These are phyloP conservation scores for Heliconius congener DNA, from an alignment of 1,140 invertebrate species.

Conservation along the genomic window DNA sequence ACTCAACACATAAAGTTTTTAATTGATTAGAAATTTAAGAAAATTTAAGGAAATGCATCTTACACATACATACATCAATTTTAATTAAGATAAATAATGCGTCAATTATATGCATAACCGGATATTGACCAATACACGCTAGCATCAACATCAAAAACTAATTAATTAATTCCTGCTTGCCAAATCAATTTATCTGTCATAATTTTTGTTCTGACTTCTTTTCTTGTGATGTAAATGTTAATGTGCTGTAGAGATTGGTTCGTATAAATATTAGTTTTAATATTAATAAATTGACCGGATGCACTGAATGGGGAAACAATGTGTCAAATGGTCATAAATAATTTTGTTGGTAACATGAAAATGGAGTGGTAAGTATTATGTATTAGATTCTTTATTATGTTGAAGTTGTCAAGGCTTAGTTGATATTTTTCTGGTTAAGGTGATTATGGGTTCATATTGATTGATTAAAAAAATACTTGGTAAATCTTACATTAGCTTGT, in stretches of 20 bases:
- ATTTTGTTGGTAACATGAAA: background rate
- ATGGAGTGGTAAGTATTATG: background rate
- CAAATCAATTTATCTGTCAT: constrained; percentile 35
- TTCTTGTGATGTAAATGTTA: constrained; percentile 19
- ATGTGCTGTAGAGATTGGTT: constrained; percentile 15
- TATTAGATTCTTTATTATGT: background rate
- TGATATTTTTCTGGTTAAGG: background rate
- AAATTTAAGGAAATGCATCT: background rate
- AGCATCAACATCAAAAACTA: constrained; percentile 26
- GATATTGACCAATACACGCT: constrained; percentile 17
- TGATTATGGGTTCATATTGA: too few species aligned
- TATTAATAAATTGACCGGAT: constrained; percentile 11
- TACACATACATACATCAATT: background rate
- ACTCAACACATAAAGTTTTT: too few species aligned
- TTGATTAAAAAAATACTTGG: too few species aligned
- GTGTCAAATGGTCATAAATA: background rate
- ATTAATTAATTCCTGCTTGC: constrained; percentile 29
- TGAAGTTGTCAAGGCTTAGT: background rate
- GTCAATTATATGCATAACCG: constrained; percentile 19
- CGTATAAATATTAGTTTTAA: constrained; percentile 12
- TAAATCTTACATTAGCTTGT: constrained; percentile 57
- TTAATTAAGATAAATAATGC: constrained; percentile 29
- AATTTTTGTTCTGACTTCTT: constrained; percentile 25
- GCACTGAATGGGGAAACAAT: background rate
- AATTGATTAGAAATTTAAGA: too few species aligned